phyloP scores from a whole-genome alignment of 1,140 invertebrate species.

The Neodiprion fabricii region DNA sequence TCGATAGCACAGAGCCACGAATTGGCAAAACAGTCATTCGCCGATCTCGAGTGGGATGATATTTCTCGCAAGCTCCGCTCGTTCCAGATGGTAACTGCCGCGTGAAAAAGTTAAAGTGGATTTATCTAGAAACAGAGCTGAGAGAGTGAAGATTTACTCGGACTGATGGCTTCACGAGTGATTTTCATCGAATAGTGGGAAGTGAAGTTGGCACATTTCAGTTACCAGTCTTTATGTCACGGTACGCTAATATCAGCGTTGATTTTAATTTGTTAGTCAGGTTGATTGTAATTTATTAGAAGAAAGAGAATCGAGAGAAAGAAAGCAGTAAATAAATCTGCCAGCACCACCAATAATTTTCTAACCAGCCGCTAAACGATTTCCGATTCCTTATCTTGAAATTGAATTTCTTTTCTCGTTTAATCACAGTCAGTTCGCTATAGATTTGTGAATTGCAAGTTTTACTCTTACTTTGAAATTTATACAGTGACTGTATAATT shows the following conservation, averaged over 20 bases:
- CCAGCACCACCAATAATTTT: constrained; percentile 39
- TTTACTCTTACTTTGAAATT: too few relatives aligned
- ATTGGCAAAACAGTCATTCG: too few relatives aligned
- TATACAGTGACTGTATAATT: too few relatives aligned
- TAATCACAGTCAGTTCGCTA: constrained; percentile 35
- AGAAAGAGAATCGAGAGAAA: not conserved
- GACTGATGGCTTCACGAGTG: not conserved
- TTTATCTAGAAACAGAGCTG: too few relatives aligned
- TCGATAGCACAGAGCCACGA: too few relatives aligned
- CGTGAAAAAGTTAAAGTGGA: too few relatives aligned
- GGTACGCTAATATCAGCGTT: constrained; percentile 28
- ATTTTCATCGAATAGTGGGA: not conserved
- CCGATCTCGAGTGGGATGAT: too few relatives aligned
- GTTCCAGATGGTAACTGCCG: too few relatives aligned
- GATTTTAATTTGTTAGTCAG: constrained; percentile 25
- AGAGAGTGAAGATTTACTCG: too few relatives aligned
- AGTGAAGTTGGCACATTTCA: not conserved
- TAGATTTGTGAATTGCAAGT: constrained; percentile 22
- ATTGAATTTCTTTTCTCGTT: constrained; percentile 39
- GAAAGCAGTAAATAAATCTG: not conserved
- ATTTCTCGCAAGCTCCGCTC: too few relatives aligned
- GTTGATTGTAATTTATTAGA: constrained; percentile 42
- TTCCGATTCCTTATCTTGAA: constrained; percentile 35
- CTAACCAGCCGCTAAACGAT: constrained; percentile 36
- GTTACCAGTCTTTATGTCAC: not conserved